These are phyloP conservation scores for Isichthys henryi DNA, from an alignment of 2,113 vertebrate genomes.

Conservation along the genomic window DNA sequence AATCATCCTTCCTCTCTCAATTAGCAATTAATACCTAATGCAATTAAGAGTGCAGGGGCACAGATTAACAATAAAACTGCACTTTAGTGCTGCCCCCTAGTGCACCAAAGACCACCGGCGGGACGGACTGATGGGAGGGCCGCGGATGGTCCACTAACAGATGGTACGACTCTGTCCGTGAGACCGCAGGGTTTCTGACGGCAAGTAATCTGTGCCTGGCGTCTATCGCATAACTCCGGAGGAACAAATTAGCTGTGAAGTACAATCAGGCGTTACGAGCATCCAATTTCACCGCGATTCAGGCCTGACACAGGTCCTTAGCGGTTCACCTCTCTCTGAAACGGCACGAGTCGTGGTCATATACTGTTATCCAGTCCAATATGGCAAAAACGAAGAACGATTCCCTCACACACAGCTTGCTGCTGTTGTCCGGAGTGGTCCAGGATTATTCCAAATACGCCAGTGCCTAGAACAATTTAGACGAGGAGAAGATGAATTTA, in stretches of 20 bases:
- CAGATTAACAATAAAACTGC: neutral
- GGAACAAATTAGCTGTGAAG: constrained; percentile 17
- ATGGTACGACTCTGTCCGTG: neutral
- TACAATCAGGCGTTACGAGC: constrained; percentile 3
- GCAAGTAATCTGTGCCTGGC: neutral
- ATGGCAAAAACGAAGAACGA: neutral
- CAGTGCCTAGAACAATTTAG: neutral
- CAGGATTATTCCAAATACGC: neutral
- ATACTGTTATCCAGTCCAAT: neutral
- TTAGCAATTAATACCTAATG: neutral
- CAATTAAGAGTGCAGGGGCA: neutral
- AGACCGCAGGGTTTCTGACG: neutral
- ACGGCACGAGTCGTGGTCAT: neutral
- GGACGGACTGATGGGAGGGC: neutral
- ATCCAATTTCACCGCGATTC: constrained; percentile 8
- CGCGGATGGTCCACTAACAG: neutral
- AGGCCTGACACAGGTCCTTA: neutral
- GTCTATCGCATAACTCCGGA: neutral
- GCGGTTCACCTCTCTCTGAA: neutral
- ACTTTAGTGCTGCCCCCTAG: neutral
- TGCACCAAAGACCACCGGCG: neutral
- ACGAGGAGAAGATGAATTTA: neutral
- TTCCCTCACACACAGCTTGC: neutral
- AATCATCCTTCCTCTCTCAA: neutral
- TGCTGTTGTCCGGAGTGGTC: neutral